Conservation (phyloP, 2,113 vertebrate genomes). For the Eudyptes chrysolophus region DNA sequence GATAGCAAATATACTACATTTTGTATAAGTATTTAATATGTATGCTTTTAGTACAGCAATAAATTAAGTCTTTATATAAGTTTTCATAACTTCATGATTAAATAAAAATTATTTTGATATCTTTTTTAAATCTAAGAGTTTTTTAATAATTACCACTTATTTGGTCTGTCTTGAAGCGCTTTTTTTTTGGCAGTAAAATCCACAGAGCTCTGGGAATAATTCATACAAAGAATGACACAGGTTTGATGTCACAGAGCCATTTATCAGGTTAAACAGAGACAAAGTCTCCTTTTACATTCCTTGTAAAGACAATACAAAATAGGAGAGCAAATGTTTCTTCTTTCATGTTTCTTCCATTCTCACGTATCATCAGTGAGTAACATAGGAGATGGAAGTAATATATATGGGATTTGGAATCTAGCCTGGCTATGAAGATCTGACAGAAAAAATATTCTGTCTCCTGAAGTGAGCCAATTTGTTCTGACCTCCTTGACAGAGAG, state of each 20-base stretch:
- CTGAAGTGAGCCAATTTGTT: neutral
- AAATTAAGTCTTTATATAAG: neutral
- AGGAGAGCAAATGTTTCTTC: neutral
- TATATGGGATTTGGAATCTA: neutral
- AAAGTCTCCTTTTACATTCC: neutral
- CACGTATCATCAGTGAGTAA: neutral
- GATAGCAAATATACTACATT: neutral
- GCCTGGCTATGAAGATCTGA: neutral
- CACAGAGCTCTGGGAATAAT: neutral
- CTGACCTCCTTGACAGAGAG: neutral
- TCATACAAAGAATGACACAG: neutral
- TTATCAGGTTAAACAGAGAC: neutral
- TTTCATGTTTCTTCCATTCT: neutral
- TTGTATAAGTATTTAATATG: neutral
- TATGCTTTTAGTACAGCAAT: neutral
- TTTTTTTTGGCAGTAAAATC: neutral
- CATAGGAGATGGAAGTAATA: neutral
- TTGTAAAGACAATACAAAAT: neutral
- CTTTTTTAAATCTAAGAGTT: neutral
- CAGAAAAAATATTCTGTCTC: slow-evolving; percentile 12
- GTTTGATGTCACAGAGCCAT: neutral
- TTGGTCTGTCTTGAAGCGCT: neutral
- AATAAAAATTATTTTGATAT: neutral
- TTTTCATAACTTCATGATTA: neutral
- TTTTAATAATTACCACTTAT: neutral